Evolutionary conservation across 2,113 vertebrate genomes (phyloP), one percentile per base, ranked within the genome.

Genomic region (Pachypanchax playfairii): DNA sequence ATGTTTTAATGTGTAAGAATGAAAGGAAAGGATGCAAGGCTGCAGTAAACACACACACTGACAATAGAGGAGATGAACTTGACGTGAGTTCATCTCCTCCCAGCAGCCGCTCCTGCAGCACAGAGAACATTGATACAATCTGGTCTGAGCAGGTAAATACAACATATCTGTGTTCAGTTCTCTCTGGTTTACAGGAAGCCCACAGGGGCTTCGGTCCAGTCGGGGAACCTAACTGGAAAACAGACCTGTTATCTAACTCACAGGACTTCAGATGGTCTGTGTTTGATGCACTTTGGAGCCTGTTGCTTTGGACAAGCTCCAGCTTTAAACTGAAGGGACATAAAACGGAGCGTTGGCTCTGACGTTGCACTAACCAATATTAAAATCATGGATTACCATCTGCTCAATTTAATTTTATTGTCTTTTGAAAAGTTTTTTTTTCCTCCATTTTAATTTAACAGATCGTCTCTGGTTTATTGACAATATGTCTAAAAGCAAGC

Each of bases 161-260:
- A 31, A 57, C 41, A 33, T 26, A 57, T 57, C 13, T 48, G n/a
- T 21, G 33, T 59, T 31, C 39, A 29, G 38, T 25, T 21, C 22
- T 51, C 62, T 31, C 36, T 7, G 46, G 39, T 29, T 33, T n/a
- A 41, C 12, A n/a, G 43, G 33, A 7, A 17, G 57, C 70, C 68
- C 54, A 21, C 57, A 10, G 48, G 56, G 67, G 58, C 38, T 64
- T 64, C 41, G 25, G 65, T 14, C 47, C 42, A 7, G 59, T 12
- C 70, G 7, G 47, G 66, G 73, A 78, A 70, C 47, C 55, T 59
- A 85, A 80, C 78, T 85, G 79, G 75, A 82, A 80, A 75, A 79
- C 75, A 46, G 73, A 15, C 38, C 65, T 57, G 64, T 85, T 87
- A 59, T 11, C 13, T 70, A 88, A 87, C 77, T 3, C 17, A 0